A percentile compares a stretch with the other conserved stretches of the same genome.
Conservation (phyloP, 2,113 vertebrate species). For the Lagopus muta region DNA sequence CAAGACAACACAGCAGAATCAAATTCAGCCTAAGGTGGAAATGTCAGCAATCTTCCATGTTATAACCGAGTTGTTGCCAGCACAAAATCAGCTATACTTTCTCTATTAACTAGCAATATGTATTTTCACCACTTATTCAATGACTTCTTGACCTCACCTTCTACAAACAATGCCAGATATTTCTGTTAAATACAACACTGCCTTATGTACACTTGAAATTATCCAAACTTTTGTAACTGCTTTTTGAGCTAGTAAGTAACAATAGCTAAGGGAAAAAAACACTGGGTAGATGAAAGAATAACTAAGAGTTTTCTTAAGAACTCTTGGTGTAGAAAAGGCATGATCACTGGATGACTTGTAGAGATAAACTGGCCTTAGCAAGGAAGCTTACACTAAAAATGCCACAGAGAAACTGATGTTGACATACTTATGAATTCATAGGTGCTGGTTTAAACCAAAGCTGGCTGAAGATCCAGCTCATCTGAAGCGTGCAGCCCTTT, state of each 20-base stretch:
- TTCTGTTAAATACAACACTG: background rate
- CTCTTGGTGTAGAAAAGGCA: background rate
- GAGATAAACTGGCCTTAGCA: background rate
- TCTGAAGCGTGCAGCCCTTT: background rate
- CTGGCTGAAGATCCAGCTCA: background rate
- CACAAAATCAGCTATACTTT: background rate
- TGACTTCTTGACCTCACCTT: background rate
- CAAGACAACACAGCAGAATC: background rate
- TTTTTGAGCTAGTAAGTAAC: background rate
- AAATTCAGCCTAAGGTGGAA: background rate
- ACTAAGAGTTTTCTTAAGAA: background rate
- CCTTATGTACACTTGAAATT: background rate
- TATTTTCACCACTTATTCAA: background rate
- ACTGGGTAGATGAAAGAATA: background rate
- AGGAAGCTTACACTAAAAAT: background rate
- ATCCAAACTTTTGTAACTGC: background rate
- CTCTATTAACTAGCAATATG: background rate
- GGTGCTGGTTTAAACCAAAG: background rate
- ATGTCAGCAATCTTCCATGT: background rate
- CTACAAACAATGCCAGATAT: background rate
- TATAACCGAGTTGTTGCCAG: background rate
- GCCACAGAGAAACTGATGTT: background rate
- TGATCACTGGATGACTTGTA: background rate
- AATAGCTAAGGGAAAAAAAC: background rate
- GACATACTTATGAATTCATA: background rate